Conservation (phyloP, 2,888 invertebrate species). For the Calephelis perditalis region DNA sequence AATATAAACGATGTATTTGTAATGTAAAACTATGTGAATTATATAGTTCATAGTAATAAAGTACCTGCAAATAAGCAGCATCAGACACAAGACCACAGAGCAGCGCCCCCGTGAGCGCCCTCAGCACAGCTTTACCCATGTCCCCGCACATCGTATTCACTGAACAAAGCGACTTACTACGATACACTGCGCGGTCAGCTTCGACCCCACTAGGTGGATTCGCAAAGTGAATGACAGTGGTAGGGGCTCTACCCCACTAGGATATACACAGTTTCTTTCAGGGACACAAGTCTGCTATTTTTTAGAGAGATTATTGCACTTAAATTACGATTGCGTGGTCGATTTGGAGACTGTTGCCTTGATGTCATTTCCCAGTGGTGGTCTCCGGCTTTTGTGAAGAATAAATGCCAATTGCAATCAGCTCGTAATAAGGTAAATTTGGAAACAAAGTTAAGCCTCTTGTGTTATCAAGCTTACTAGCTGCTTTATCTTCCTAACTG, state of each 20-base stretch:
- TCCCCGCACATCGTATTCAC: constrained; percentile 63
- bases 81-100: constrained; percentile 64
- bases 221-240: constrained; percentile 5
- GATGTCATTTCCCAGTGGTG: no score
- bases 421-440: no score
- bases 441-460: no score
- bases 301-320: no score
- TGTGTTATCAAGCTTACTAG: no score
- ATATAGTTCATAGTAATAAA: constrained; percentile 18
- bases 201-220: constrained; percentile 4
- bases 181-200: constrained; percentile 13
- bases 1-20: no score
- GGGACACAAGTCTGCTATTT: not conserved
- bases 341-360: no score
- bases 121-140: constrained; percentile 69
- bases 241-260: constrained; percentile 6
- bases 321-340: no score
- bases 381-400: no score
- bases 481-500: no score
- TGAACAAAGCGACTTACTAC: constrained; percentile 18
- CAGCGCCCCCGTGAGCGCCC: constrained; percentile 66
- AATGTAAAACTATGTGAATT: no score
- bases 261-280: not conserved
- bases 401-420: no score
- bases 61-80: constrained; percentile 68